Evolutionary conservation across 2,888 invertebrate species (phyloP).

Genomic region (Netelia virgata): DNA sequence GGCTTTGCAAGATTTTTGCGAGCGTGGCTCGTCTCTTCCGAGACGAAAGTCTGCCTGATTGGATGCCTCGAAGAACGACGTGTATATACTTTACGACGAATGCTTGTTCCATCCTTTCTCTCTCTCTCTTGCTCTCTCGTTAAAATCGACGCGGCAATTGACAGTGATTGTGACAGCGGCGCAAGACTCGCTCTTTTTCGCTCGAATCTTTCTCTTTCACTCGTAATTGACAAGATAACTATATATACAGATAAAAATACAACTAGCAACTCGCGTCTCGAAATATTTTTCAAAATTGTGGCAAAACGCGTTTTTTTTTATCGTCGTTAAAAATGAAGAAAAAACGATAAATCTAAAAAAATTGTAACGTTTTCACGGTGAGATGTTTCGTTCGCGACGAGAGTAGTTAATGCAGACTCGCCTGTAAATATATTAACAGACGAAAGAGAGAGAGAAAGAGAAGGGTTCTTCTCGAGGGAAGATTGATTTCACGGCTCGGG

Average conservation of each 20-base stretch:
- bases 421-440: too few relatives aligned
- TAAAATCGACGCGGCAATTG: constrained; percentile 75
- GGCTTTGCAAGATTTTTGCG: constrained; percentile 47
- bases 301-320: not conserved
- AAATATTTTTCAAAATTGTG: constrained; percentile 18
- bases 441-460: not conserved
- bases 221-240: constrained; percentile 72
- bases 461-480: constrained; percentile 31
- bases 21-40: constrained; percentile 5
- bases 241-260: not conserved
- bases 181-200: constrained; percentile 53
- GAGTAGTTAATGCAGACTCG: not conserved
- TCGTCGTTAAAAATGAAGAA: not conserved
- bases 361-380: too few relatives aligned
- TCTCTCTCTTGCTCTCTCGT: constrained; percentile 62
- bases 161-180: constrained; percentile 74
- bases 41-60: constrained; percentile 47
- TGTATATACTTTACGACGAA: constrained; percentile 12
- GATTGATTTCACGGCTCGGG: constrained; percentile 61
- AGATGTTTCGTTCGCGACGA: constrained; percentile 18
- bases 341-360: too few relatives aligned
- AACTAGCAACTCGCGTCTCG: not conserved
- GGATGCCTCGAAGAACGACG: constrained; percentile 40
- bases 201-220: constrained; percentile 32
- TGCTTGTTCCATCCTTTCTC: constrained; percentile 1